Evolutionary conservation across 2,888 invertebrate species (phyloP), one percentile per base, ranked within the genome.

Genomic region (Clanis bilineata): DNA sequence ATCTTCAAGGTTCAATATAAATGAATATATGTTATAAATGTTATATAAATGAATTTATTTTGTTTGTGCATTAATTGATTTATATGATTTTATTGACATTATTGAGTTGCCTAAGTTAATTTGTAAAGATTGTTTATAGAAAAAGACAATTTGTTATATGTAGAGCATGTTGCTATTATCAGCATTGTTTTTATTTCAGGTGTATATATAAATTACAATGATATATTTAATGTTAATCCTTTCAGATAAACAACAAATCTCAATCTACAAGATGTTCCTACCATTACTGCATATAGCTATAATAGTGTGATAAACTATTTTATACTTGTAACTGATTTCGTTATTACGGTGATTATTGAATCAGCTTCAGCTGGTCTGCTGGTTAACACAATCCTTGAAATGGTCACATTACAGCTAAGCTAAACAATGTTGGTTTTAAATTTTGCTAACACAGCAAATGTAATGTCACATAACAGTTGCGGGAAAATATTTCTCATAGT

Each of bases 351-450:
- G 18, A 7, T 41, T 41, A 32, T n/a, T 28, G 9, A 51, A 51
- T 32, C 9, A 51, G 51, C 51, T 51, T 32, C 51, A 28, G 32
- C 51, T 51, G 51, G 15, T 28, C 3, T 59, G 67, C 15, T 57
- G 43, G 3, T 56, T 12, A 5, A 43, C 12, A 45, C 39, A 47
- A 21, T 25, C 51, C 38, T 36, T 45, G 61, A 66, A 63, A 62
- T 57, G 60, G 64, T 64, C 71, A 63, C 51, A 39, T 51, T 57
- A 68, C 72, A 78, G 78, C 76, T 78, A 77, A 78, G 77, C 71
- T 56, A 68, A 32, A 51, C 66, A 62, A 61, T 60, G 63, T 57
- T 67, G 67, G 66, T 60, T 68, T 64, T 70, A 67, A 18, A 47
- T 47, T 66, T 72, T 72, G 71, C 73, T 74, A 65, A 65, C 60